Evolutionary conservation across 2,888 invertebrate species (phyloP), one percentile per base, ranked within the genome.

Genomic region (Perizoma affinitatum): DNA sequence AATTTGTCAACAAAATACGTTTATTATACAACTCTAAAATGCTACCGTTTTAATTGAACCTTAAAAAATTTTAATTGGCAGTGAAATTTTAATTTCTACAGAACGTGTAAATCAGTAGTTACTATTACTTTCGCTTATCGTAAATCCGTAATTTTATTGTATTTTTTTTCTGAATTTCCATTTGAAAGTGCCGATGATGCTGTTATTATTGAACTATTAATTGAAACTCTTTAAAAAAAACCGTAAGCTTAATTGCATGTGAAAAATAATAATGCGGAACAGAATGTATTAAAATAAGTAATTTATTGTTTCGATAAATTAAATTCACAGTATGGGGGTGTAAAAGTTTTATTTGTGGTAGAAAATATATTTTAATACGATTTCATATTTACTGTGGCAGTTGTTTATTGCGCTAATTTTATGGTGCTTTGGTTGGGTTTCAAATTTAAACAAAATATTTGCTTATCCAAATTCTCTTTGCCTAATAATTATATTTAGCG

Each of bases 31-130:
- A 88, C 73, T 68, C 73, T 75, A 73, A 57, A 78, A 72, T 74
- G 84, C 84, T 84, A 84, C 87, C 80, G 85, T 84, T 87, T 86
- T 86, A 86, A 87, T 84, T 87, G 75, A 76, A 75, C 69, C 71
- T 73, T n/a, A 58, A 79, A 79, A 73, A 71, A 58, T 49, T 79
- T 80, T 84, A 83, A 86, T 84, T 84, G 79, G 74, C 65, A 63
- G 53, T 59, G 63, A 69, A 69, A 67, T 75, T 73, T 61, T 71
- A 68, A 72, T 73, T 75, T 71, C 55, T 58, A 57, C 61, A 54
- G 65, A 73, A 73, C 72, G 71, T 74, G 78, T 84, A 83, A 84
- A 82, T 86, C 82, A 83, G 78, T 2, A 22, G 63, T 57, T 64
- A 71, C 66, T 75, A 71, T 76, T 70, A 78, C 78, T 71, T 76